Evolutionary conservation across 2,888 invertebrate species (phyloP).

Genomic region (Melanotus villosus): DNA sequence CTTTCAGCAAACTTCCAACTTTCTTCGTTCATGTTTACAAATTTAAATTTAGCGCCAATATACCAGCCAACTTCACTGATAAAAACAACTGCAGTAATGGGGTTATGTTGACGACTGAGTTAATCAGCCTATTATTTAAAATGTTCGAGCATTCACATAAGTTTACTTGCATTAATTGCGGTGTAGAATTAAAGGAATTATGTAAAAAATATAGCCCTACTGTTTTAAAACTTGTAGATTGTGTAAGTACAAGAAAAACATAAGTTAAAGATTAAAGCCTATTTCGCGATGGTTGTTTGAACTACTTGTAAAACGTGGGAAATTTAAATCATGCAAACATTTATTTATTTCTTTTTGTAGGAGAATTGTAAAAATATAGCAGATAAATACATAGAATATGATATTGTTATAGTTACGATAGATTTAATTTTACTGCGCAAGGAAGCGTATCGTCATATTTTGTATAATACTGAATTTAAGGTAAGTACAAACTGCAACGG

Average conservation of each 20-base stretch:
- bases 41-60: conserved; percentile 24
- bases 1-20: conserved; percentile 71
- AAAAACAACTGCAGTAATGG: too few relatives aligned
- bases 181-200: conserved; percentile 73
- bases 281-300: not conserved
- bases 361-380: conserved; percentile 81
- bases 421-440: conserved; percentile 87
- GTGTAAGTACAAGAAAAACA: conserved; percentile 72
- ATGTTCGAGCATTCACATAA: conserved; percentile 27
- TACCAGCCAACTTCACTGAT: too few relatives aligned
- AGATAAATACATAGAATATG: conserved; percentile 94
- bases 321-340: conserved; percentile 22
- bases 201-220: conserved; percentile 80
- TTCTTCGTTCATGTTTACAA: conserved; percentile 69
- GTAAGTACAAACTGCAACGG: too few relatives aligned
- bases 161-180: conserved; percentile 79
- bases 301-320: conserved; percentile 4
- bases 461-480: conserved; percentile 86
- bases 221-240: conserved; percentile 81
- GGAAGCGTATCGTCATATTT: conserved; percentile 87
- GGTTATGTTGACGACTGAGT: too few relatives aligned
- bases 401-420: conserved; percentile 88
- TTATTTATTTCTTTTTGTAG: conserved; percentile 68
- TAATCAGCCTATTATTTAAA: too few relatives aligned
- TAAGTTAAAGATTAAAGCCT: not conserved